phyloP scores from a whole-genome alignment of 1,140 invertebrate genomes.

The Habropoda laboriosa region DNA sequence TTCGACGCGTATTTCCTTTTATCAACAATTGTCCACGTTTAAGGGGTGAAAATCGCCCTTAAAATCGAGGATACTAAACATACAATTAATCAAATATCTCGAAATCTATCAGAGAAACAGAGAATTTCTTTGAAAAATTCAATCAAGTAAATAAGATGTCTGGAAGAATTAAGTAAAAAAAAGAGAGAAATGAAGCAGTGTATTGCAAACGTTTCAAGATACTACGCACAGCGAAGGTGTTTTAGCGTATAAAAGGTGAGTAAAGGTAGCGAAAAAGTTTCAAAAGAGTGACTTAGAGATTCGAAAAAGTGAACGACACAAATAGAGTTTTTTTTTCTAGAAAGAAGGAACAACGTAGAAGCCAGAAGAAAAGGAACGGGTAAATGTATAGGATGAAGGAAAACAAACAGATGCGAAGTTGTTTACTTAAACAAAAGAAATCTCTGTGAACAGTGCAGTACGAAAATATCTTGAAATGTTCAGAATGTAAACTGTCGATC shows the following conservation, averaged over 20 bases:
- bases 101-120: no score
- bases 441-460: not conserved
- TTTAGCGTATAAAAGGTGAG: not conserved
- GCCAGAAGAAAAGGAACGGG: not conserved
- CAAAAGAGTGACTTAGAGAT: not conserved
- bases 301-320: not conserved
- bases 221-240: no score
- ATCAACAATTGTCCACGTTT: no score
- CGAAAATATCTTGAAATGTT: not conserved
- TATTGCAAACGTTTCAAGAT: no score
- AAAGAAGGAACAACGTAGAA: not conserved
- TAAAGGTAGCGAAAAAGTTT: not conserved
- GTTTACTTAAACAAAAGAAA: not conserved
- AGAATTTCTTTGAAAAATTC: no score
- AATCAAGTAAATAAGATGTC: no score
- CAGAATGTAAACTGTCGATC: not conserved
- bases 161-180: not conserved
- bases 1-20: no score
- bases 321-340: not conserved
- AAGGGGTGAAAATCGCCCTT: no score
- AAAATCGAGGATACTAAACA: no score
- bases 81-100: no score
- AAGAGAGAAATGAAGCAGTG: not conserved
- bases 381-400: not conserved
- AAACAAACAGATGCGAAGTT: not conserved